phyloP scores from a whole-genome alignment of 2,113 vertebrate species.

The Mus spicilegus region DNA sequence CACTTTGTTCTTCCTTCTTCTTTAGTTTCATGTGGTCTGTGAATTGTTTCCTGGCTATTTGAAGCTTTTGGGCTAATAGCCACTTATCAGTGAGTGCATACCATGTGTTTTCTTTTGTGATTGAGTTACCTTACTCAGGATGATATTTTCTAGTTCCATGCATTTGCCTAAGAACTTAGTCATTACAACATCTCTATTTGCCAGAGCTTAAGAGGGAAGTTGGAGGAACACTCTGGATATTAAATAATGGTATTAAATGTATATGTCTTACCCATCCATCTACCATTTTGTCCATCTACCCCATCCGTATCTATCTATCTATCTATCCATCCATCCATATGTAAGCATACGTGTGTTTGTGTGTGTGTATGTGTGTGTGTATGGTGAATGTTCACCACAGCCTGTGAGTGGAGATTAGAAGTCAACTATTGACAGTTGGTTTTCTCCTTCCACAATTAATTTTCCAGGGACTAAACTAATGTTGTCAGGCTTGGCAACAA shows the following conservation, averaged over 20 bases:
- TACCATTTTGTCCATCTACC: neutral
- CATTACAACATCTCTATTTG: neutral
- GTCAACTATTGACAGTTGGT: neutral
- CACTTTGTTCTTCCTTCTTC: no score
- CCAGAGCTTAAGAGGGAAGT: neutral
- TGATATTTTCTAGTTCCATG: no score
- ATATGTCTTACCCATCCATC: neutral
- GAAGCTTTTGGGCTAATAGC: no score
- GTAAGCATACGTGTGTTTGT: no score
- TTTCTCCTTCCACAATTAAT: neutral
- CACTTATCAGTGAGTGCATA: no score
- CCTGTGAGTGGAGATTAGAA: neutral
- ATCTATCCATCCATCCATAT: no score
- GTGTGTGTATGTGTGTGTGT: neutral
- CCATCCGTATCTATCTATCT: no score
- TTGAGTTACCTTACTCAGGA: no score
- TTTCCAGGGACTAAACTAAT: neutral
- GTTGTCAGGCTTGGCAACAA: neutral
- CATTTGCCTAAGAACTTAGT: neutral
- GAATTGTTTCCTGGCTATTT: no score
- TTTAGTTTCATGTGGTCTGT: no score
- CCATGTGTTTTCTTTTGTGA: no score
- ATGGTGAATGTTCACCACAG: neutral
- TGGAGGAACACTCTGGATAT: neutral
- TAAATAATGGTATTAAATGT: neutral